Percentiles rank a stretch among this genome's conserved stretches.
These are phyloP conservation scores for Idris sp. DNA, from an alignment of 1,140 invertebrate species.

Conservation along the genomic window DNA sequence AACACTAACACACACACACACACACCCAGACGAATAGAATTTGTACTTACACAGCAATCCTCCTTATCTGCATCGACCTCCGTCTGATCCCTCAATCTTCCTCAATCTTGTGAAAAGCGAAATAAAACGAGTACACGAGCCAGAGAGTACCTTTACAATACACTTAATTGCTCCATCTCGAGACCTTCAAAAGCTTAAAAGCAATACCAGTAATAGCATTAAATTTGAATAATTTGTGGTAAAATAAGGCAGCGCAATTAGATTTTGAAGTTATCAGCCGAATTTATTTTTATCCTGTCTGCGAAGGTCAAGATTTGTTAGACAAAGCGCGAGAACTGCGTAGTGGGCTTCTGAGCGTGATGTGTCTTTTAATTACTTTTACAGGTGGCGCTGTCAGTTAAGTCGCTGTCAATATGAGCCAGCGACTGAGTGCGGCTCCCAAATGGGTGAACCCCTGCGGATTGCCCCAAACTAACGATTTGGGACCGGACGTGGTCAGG, in stretches of 20 bases:
- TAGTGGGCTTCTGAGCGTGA: conserved; percentile 40
- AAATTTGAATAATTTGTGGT: conserved; percentile 45
- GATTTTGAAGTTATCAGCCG: conserved; percentile 14
- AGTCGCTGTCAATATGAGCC: conserved; percentile 16
- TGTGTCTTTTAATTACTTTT: conserved; percentile 54
- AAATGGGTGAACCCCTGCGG: conserved; percentile 50
- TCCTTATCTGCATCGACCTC: conserved; percentile 45
- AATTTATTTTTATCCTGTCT: conserved; percentile 19
- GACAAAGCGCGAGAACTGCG: conserved; percentile 11
- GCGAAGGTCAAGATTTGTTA: not conserved
- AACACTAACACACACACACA: no score
- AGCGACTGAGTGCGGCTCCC: conserved; percentile 12
- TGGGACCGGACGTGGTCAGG: conserved; percentile 9
- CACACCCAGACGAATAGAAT: conserved; percentile 18
- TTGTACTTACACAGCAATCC: conserved; percentile 27
- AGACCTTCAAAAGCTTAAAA: not conserved
- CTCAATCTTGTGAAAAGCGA: conserved; percentile 33
- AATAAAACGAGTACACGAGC: conserved; percentile 27
- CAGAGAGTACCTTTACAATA: conserved; percentile 64
- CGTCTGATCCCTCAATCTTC: not conserved
- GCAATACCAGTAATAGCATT: conserved; percentile 11
- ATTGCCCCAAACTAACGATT: conserved; percentile 3
- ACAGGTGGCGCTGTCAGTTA: conserved; percentile 27
- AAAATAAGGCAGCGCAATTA: conserved; percentile 13
- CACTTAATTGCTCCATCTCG: conserved; percentile 74